Evolutionary conservation across 2,797 vertebrate species (phyloP).

Genomic region (Scarus forsteni): DNA sequence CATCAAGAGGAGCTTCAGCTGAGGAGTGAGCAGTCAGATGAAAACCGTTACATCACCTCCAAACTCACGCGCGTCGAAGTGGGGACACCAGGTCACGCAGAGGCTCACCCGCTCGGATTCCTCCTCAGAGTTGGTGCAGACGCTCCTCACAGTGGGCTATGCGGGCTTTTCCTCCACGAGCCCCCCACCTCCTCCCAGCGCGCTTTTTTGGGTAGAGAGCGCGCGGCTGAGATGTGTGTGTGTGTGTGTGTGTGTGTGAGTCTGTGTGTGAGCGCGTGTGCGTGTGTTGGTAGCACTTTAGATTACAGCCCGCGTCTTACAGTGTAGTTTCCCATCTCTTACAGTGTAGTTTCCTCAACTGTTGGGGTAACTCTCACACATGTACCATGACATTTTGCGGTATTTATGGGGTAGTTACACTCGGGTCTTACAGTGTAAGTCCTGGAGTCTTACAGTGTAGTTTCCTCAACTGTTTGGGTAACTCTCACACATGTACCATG

Average conservation of each 20-base stretch:
- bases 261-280: no score
- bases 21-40: slow-evolving; percentile 25
- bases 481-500: no score
- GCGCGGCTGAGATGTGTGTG: slow-evolving; percentile 25
- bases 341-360: no score
- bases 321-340: no score
- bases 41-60: slow-evolving; percentile 57
- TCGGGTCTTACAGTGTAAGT: no score
- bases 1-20: slow-evolving; percentile 14
- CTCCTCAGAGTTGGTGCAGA: slow-evolving; percentile 3
- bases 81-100: slow-evolving; percentile 13
- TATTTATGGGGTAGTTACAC: no score
- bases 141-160: background rate
- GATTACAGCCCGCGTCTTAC: no score
- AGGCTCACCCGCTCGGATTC: slow-evolving; percentile 24
- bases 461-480: no score
- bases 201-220: slow-evolving; percentile 1
- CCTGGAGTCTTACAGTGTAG: no score
- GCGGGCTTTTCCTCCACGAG: slow-evolving; percentile 7
- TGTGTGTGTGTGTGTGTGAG: slow-evolving; percentile 5
- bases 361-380: no score
- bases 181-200: slow-evolving; percentile 13
- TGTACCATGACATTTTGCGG: no score
- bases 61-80: slow-evolving; percentile 17
- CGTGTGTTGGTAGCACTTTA: no score